Evolutionary conservation across 2,888 invertebrate species (phyloP).

Genomic region (Homarus gammarus): DNA sequence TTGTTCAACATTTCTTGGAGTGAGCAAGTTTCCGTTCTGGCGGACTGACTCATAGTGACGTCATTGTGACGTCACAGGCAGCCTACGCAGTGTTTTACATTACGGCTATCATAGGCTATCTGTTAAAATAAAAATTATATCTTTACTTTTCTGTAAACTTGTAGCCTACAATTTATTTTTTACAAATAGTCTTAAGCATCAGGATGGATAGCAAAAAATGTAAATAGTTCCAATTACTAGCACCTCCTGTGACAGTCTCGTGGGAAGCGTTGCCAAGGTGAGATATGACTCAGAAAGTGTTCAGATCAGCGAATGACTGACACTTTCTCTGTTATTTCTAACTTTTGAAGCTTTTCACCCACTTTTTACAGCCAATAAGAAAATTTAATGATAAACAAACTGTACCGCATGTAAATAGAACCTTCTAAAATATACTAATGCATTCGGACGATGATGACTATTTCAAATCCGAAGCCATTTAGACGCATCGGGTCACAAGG

Average conservation of each 20-base stretch:
- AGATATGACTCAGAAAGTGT: slow-evolving; percentile 29
- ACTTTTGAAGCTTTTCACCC: no score
- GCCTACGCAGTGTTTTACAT: not conserved
- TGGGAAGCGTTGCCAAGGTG: slow-evolving; percentile 27
- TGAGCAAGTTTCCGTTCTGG: slow-evolving; percentile 46
- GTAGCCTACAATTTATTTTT: not conserved
- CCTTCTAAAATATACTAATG: no score
- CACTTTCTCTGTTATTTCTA: no score
- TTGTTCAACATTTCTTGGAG: slow-evolving; percentile 15
- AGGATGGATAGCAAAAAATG: not conserved
- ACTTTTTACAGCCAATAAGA: no score
- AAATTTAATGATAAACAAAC: no score
- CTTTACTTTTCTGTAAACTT: not conserved
- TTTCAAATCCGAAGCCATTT: not conserved
- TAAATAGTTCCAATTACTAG: not conserved
- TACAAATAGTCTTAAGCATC: not conserved
- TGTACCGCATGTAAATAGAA: no score
- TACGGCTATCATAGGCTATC: not conserved
- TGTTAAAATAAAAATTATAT: not conserved
- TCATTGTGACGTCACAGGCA: slow-evolving; percentile 30
- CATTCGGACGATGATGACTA: no score
- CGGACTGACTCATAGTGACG: slow-evolving; percentile 31
- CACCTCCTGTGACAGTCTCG: not conserved
- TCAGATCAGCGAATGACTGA: not conserved
- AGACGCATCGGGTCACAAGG: not conserved